Evolutionary conservation across 2,113 vertebrate species (phyloP).

Genomic region (Hippocampus abdominalis): DNA sequence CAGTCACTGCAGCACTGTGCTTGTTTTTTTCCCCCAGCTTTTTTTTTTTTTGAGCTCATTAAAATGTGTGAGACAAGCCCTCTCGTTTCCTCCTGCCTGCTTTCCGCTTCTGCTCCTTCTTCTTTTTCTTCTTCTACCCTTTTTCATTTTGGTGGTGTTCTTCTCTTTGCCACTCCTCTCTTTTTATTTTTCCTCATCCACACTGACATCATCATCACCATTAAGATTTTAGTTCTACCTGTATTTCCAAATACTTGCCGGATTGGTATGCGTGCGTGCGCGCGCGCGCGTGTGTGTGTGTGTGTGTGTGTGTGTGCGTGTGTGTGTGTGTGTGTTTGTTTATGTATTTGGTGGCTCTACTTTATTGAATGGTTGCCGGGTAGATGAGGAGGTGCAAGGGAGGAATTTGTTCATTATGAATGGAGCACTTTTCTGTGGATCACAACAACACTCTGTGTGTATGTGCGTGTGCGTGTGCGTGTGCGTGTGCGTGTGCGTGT

Average conservation of each 20-base stretch:
- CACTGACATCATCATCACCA: slow-evolving; percentile 3
- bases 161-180: slow-evolving; percentile 30
- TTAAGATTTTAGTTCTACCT: background rate
- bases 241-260: slow-evolving; percentile 23
- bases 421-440: slow-evolving; percentile 61
- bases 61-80: slow-evolving; percentile 62
- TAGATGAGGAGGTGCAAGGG: slow-evolving; percentile 66
- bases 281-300: background rate
- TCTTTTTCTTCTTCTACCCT: slow-evolving; percentile 32
- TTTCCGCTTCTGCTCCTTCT: slow-evolving; percentile 32
- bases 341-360: slow-evolving; percentile 18
- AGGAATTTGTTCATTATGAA: slow-evolving; percentile 80
- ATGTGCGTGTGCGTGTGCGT: slow-evolving; percentile 20
- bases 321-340: background rate
- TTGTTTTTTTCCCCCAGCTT: slow-evolving; percentile 38
- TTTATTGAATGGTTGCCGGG: slow-evolving; percentile 77
- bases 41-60: slow-evolving; percentile 53
- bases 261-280: slow-evolving; percentile 17
- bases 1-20: slow-evolving; percentile 39
- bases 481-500: slow-evolving; percentile 11
- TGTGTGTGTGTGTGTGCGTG: background rate
- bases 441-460: slow-evolving; percentile 35
- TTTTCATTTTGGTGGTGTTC: slow-evolving; percentile 14
- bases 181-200: slow-evolving; percentile 10
- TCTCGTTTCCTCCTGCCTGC: slow-evolving; percentile 42